Evolutionary conservation across 2,113 vertebrate genomes (phyloP).

Genomic region (Melanocharis versteri): DNA sequence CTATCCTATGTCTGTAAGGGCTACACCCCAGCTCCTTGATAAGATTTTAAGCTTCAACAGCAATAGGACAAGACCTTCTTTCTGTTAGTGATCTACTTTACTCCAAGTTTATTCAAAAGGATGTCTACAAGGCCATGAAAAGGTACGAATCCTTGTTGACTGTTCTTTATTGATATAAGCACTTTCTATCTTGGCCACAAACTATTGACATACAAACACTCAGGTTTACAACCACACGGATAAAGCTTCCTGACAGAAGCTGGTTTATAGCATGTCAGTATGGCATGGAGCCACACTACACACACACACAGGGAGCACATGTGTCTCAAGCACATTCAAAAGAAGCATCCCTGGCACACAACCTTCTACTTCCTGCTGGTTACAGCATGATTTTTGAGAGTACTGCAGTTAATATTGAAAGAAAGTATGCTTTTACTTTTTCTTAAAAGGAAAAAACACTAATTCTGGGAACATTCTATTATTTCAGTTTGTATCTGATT

Average conservation of each 20-base stretch:
- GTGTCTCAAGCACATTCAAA: neutral
- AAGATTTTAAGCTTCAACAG: neutral
- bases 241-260: neutral
- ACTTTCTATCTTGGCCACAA: neutral
- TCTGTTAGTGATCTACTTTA: neutral
- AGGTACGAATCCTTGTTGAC: neutral
- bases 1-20: neutral
- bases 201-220: neutral
- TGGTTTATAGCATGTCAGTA: neutral
- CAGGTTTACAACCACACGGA: neutral
- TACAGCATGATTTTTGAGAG: neutral
- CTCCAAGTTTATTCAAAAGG: neutral
- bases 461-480: neutral
- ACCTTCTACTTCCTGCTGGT: neutral
- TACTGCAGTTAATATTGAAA: neutral
- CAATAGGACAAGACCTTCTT: neutral
- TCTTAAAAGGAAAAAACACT: neutral
- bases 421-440: neutral
- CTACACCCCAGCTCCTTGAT: neutral
- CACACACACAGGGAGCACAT: neutral
- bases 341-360: neutral
- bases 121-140: neutral
- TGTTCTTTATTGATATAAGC: neutral
- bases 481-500: neutral
- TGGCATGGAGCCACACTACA: neutral